Percentiles rank a stretch among this genome's conserved stretches.
These are phyloP conservation scores for Gavialis gangeticus DNA, from an alignment of 2,113 vertebrate species.

Conservation along the genomic window DNA sequence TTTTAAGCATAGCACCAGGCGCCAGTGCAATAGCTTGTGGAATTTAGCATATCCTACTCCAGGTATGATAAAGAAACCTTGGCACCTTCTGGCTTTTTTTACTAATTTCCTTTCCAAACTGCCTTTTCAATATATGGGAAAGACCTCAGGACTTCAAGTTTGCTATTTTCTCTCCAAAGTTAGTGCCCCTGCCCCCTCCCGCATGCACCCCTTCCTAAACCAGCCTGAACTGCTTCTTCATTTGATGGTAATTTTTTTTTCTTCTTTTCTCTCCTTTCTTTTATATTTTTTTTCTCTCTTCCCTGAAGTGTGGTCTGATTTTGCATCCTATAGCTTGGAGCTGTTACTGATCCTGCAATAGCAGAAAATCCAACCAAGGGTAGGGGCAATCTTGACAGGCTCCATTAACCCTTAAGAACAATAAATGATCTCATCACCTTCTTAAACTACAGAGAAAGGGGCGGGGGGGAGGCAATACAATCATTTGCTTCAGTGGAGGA, in stretches of 20 bases:
- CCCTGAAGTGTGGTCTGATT: conserved; percentile 73
- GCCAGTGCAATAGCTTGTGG: conserved; percentile 74
- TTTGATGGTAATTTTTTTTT: conserved; percentile 67
- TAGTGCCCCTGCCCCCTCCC: conserved; percentile 69
- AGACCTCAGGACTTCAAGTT: conserved; percentile 73
- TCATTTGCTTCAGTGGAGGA: conserved; percentile 63
- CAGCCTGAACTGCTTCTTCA: conserved; percentile 81
- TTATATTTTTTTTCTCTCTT: conserved; percentile 62
- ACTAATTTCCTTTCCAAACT: conserved; percentile 83
- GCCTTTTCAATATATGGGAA: conserved; percentile 81
- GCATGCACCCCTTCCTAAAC: conserved; percentile 69
- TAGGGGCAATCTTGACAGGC: conserved; percentile 56
- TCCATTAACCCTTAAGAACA: conserved; percentile 76
- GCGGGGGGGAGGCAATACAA: conserved; percentile 36
- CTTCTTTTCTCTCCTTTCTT: conserved; percentile 30
- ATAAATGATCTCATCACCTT: conserved; percentile 78
- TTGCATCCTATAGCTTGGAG: conserved; percentile 82
- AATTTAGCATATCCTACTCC: conserved; percentile 78
- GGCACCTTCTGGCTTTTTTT: conserved; percentile 83
- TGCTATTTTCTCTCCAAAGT: conserved; percentile 81
- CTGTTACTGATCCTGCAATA: conserved; percentile 65
- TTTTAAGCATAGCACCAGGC: conserved; percentile 71
- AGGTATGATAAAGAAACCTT: conserved; percentile 85
- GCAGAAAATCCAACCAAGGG: conserved; percentile 69
- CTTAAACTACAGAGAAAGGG: conserved; percentile 60